Evolutionary conservation across 2,113 vertebrate species (phyloP), one percentile per base, ranked within the genome.

Genomic region (Grammomys surdaster): DNA sequence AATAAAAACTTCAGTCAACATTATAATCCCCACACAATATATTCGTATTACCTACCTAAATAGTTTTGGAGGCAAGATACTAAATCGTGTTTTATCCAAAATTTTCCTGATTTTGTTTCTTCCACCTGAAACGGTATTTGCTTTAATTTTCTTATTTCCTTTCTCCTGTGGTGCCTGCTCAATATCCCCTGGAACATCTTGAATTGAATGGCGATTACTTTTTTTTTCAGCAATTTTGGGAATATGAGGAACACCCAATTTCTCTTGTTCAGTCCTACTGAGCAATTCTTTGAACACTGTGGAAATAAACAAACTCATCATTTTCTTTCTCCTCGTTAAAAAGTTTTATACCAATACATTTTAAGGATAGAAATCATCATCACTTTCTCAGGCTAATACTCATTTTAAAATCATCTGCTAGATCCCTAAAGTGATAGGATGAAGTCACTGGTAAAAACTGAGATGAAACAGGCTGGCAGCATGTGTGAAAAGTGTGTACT

Each of bases 171-270:
- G 99, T 97, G 98, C 98, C 94, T 99, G 99, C 97, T 99, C 99
- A 96, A 99, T 98, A 97, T 99, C 99, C 93, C 99, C 99, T 24
- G 99, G 99, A 93, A 99, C 99, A 98, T 99, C 99, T 0, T 99
- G 99, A 98, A 99, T 99, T 95, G 99, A 99, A n/a, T 99, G 99
- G 90, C 99, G 99, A 96, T 99, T 99, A 97, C 98, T 99, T 96
- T 99, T 99, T 98, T 99, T 99, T 97, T 99, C 99, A 91, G 99
- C 99, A 97, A 99, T 99, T 98, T 99, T 99, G 31, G 99, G 99
- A 96, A 99, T 99, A 98, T 99, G 99, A 63, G 99, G 99, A 63
- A 99, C 98, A 26, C 99, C 99, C 14, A 99, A 99, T 96, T 99
- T 99, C 97, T 99, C 99, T 7, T 99, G 99, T 48, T 98, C 96